Conservation (phyloP, 1,140 invertebrate species). For the Temnothorax nylanderi region DNA sequence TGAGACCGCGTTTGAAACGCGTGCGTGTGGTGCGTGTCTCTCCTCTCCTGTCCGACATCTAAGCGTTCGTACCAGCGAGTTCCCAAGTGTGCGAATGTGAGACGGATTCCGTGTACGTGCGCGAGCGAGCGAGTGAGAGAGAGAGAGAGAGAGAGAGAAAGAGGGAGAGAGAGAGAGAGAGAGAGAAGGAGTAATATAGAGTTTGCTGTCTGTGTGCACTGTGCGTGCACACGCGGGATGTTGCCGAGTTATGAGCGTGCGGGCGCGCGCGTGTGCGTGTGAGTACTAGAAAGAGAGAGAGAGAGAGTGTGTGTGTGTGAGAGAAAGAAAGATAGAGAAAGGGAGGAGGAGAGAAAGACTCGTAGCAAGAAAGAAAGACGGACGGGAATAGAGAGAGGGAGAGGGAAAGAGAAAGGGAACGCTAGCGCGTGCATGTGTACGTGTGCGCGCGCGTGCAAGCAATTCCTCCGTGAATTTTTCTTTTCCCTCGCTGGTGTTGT, state of each 20-base stretch:
- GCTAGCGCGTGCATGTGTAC: constrained; percentile 64
- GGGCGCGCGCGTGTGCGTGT: constrained; percentile 38
- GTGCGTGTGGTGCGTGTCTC: constrained; percentile 65
- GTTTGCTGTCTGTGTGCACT: constrained; percentile 31
- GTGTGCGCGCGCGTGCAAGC: constrained; percentile 53
- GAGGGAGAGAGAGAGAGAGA: not conserved
- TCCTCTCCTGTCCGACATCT: constrained; percentile 51
- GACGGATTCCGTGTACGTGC: constrained; percentile 43
- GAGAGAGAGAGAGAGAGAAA: constrained; percentile 21
- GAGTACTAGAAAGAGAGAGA: constrained; percentile 62
- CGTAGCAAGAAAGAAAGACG: constrained; percentile 30
- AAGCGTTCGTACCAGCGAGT: constrained; percentile 58
- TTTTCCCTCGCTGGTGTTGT: constrained; percentile 67
- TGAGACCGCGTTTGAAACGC: constrained; percentile 65
- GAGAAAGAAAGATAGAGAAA: constrained; percentile 35
- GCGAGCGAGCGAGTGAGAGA: constrained; percentile 13
- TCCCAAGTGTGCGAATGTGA: constrained; percentile 56
- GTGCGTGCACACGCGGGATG: constrained; percentile 54
- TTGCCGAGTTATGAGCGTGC: constrained; percentile 38
- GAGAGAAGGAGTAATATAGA: constrained; percentile 25
- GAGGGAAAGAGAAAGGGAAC: constrained; percentile 76
- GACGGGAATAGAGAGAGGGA: constrained; percentile 59
- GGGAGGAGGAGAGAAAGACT: constrained; percentile 34
- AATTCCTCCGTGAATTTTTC: constrained; percentile 69
- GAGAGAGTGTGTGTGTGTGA: constrained; percentile 46